Evolutionary conservation across 2,113 vertebrate species (phyloP), one percentile per base, ranked within the genome.

Genomic region (Thomomys bottae): DNA sequence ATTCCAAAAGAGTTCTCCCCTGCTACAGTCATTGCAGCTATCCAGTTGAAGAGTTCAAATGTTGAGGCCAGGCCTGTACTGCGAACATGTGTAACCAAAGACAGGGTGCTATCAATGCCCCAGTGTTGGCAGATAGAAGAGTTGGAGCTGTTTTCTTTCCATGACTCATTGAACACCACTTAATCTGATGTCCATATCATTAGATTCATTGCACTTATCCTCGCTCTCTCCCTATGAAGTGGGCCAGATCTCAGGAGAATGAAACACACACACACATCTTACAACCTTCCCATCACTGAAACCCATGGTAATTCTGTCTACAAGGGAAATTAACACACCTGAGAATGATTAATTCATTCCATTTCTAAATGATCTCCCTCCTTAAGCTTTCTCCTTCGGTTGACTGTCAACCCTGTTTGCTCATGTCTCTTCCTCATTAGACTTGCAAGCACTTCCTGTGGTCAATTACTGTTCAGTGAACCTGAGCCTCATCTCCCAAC

Each of bases 91-190:
- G 85, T 84, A 94, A 94, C 83, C 67, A 93, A 94, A 95, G 80
- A 85, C 88, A 88, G 4, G 2, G 8, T 9, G 72, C 42, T 92
- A 76, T 66, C 59, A 36, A 18, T 23, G 92, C 59, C 78, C 72
- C 7, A 75, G 84, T 49, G 80, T 93, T 84, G 76, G 57, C 77
- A 86, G 81, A 77, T 84, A 91, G 24, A 84, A 80, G 72, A 86
- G 79, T 82, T 24, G 73, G 96, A 76, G 76, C 67, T 96, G 77
- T 95, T 93, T 94, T 90, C 83, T 92, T 96, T 94, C 93, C 72
- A 92, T 87, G 94, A 88, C 88, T 95, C 90, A 90, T 95, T 96
- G 93, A 78, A 34, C 40, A 61, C 72, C 78, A 71, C 61, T 83
- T 92, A 94, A 68, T 72, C n/a, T 78, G 38, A 72, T 90, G 89